Base-by-base conservation (phyloP, 2,888 invertebrate species). In the Villa cingulata region DNA sequence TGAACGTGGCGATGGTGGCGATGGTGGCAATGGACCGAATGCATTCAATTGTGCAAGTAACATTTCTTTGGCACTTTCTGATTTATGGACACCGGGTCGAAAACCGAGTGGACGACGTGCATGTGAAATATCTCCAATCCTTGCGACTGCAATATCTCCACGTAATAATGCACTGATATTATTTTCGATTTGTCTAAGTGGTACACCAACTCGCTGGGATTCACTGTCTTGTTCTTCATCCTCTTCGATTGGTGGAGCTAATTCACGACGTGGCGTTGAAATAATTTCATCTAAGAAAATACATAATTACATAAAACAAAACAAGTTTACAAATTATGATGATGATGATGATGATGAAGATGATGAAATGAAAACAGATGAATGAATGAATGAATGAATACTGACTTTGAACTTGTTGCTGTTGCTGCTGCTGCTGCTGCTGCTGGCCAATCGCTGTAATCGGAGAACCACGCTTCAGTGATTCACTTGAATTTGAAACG, bases 51-150 rank as follows among this genome's bases (percentile, higher is more conserved):
- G 70, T 19, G 69, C 70, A 23, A 70, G 54, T 50, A 69, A 71
- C 72, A 81, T 80, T 61, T 83, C 83, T 63, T 82, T 82, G 50
- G 81, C 80, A 62, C 82, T 82, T 58, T 81, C 80, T 16, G 82
- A 82, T 63, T 82, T 83, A 61, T 83, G 82, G 64, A 82, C 81
- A 55, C 82, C 80, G 38, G 68, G 65, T 58, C 78, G 65, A 61
- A 69, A 69, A 50, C 68, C 68, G 40, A 70, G 54, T 45, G 68
- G 61, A 39, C 70, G 64, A 53, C 68, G 61, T 17, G 62, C 58
- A 55, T 63, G 63, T 47, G 61, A 49, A 43, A 62, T 57, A 41
- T 63, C 66, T 32, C 61, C 61, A 18, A 62, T 57, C 41, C 62
- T 56, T 18, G 58, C 61, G 50, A 62, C 59, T 19, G 59, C 54